Conservation (phyloP, 2,888 invertebrate genomes). For the Melanophora roralis region DNA sequence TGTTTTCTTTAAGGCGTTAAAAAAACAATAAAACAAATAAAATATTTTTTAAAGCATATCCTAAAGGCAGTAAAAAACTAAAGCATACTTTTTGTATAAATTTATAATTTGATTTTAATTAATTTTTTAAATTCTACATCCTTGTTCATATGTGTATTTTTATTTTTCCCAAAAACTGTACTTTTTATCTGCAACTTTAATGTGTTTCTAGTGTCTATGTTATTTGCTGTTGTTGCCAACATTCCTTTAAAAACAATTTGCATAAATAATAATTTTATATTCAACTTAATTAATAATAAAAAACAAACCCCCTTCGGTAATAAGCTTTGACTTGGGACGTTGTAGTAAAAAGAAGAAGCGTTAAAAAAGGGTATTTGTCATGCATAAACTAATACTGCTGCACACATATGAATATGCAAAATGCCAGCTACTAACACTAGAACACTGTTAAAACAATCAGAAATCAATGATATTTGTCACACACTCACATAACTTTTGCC, state of each 20-base stretch:
- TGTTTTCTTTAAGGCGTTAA: slow-evolving; percentile 1
- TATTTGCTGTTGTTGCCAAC: not conserved
- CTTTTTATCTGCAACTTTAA: not conserved
- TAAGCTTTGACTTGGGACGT: not conserved
- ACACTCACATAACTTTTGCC: slow-evolving; percentile 56
- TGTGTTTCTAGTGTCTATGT: not conserved
- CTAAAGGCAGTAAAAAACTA: not conserved
- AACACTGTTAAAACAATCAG: slow-evolving; percentile 64
- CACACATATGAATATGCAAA: slow-evolving; percentile 2
- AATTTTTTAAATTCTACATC: no score
- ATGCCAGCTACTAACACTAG: slow-evolving; percentile 38
- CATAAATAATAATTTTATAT: slow-evolving; percentile 61
- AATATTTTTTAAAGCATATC: not conserved
- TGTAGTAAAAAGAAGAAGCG: not conserved
- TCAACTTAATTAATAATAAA: slow-evolving; percentile 61
- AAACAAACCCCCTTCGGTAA: slow-evolving; percentile 35
- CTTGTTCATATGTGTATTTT: not conserved
- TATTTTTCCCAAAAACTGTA: slow-evolving; percentile 24
- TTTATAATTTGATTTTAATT: no score
- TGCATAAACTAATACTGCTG: slow-evolving; percentile 26
- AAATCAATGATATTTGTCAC: slow-evolving; percentile 71
- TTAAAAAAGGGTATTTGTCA: slow-evolving; percentile 29
- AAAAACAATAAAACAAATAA: not conserved
- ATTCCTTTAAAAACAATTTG: slow-evolving; percentile 48
- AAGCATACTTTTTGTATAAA: not conserved